Evolutionary conservation across 2,888 invertebrate genomes (phyloP).

Genomic region (Sarcophaga subvicina): DNA sequence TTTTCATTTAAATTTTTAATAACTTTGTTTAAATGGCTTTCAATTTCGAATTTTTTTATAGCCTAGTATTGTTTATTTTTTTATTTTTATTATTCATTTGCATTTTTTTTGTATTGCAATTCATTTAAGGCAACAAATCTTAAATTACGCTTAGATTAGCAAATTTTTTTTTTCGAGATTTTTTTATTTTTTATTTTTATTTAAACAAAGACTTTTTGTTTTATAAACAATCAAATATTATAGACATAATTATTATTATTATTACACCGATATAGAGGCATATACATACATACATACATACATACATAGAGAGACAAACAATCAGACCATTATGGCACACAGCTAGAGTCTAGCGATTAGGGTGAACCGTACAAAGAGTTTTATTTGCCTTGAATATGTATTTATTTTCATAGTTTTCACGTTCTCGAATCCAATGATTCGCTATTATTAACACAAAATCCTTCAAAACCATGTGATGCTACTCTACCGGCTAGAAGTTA

Average conservation of each 20-base stretch:
- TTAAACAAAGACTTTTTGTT: conserved; percentile 55
- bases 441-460: too few species aligned
- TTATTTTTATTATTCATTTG: conserved; percentile 16
- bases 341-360: conserved; percentile 16
- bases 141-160: conserved; percentile 64
- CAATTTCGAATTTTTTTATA: neutral
- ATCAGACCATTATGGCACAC: neutral
- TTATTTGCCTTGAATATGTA: too few species aligned
- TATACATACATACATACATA: neutral
- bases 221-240: conserved; percentile 46
- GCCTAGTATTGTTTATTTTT: neutral
- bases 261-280: conserved; percentile 14
- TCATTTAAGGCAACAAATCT: conserved; percentile 24
- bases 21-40: neutral
- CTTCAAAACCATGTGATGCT: too few species aligned
- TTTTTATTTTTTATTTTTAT: conserved; percentile 60
- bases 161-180: conserved; percentile 60
- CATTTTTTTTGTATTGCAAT: conserved; percentile 21
- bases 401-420: too few species aligned
- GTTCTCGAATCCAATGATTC: too few species aligned
- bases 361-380: too few species aligned
- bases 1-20: neutral
- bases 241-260: conserved; percentile 21
- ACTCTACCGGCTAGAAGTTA: too few species aligned
- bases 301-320: neutral